These are phyloP conservation scores for Netelia virgata DNA, from an alignment of 2,888 invertebrate genomes.

Conservation along the genomic window DNA sequence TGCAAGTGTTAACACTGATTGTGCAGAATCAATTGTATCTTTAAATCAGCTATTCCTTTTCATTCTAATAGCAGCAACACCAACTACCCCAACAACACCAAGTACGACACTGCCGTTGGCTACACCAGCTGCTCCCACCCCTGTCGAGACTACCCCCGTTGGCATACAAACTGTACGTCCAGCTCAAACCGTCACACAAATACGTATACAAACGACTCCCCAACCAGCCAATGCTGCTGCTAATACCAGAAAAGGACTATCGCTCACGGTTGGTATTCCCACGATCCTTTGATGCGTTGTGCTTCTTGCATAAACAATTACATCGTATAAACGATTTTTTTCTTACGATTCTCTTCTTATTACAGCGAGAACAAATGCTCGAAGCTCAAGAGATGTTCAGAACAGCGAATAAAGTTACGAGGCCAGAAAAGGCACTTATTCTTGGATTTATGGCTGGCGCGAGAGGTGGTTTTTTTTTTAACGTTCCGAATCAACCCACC, in stretches of 20 bases:
- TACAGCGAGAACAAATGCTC: conserved; percentile 97
- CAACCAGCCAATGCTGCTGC: conserved; percentile 84
- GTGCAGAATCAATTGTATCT: background rate
- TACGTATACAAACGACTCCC: conserved; percentile 85
- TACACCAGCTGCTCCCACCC: conserved; percentile 78
- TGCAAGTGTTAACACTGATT: too few relatives aligned
- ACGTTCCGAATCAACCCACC: background rate
- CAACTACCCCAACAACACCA: conserved; percentile 79
- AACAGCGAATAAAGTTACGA: conserved; percentile 97
- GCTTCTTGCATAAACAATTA: background rate
- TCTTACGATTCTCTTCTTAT: conserved; percentile 73
- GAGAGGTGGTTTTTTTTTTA: conserved; percentile 87
- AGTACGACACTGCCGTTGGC: conserved; percentile 78
- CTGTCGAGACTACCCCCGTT: conserved; percentile 79
- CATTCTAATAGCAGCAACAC: conserved; percentile 76
- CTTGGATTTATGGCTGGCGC: conserved; percentile 99
- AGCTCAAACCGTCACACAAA: conserved; percentile 86
- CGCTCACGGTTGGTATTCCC: conserved; percentile 88
- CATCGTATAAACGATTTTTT: conserved; percentile 28
- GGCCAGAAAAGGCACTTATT: conserved; percentile 98
- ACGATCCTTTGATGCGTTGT: background rate
- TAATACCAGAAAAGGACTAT: conserved; percentile 88
- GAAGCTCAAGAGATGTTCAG: conserved; percentile 99
- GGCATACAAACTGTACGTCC: conserved; percentile 83
- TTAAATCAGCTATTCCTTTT: conserved; percentile 23